These are phyloP conservation scores for Galaxea fascicularis DNA, from an alignment of 92 coral and sea anemone genomes.

Conservation along the genomic window DNA sequence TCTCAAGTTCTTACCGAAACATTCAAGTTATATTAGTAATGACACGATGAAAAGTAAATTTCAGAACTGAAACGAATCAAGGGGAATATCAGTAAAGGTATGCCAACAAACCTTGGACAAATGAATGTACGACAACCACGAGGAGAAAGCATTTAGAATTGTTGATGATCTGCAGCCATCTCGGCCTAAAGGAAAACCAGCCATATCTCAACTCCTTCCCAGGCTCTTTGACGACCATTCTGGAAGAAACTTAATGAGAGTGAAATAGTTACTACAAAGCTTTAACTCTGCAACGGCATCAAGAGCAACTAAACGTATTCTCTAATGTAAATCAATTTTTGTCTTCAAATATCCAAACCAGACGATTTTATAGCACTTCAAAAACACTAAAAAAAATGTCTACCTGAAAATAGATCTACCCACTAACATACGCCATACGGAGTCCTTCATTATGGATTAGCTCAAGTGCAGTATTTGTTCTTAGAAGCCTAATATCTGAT, in stretches of 20 bases:
- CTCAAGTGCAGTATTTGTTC: no score
- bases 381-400: no score
- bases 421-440: no score
- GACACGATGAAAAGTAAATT: neutral
- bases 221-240: neutral
- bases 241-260: neutral
- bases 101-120: slow-evolving; percentile 75
- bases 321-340: no score
- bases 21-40: no score
- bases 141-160: slow-evolving; percentile 83
- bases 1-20: no score
- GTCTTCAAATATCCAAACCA: no score
- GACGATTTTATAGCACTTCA: no score
- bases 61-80: neutral
- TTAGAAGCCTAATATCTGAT: no score
- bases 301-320: no score
- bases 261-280: neutral
- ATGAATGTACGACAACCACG: slow-evolving; percentile 60
- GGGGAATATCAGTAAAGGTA: neutral
- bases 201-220: slow-evolving; percentile 69
- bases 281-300: neutral
- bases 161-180: slow-evolving; percentile 77
- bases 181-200: slow-evolving; percentile 87
- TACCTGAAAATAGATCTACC: no score
- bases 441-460: no score